Evolutionary conservation across 2,113 vertebrate species (phyloP), one percentile per base, ranked within the genome.

Genomic region (Misgurnus mizolepis): DNA sequence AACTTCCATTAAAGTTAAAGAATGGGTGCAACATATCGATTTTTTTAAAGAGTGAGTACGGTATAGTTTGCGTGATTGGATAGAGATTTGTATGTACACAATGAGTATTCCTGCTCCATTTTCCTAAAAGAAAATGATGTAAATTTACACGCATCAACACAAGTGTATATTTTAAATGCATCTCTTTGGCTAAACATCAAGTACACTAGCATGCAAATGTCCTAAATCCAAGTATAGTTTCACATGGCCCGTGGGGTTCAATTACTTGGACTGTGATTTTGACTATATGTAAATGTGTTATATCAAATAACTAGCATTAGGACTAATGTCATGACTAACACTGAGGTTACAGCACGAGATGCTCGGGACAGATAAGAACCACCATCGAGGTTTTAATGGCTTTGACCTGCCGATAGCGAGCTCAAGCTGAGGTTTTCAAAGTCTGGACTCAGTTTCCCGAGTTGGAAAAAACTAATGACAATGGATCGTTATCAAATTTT

Each of bases 401-500:
- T 69, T 49, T 69, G 77, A 79, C 34, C 47, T 81, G n/a, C 18
- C 66, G 72, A 85, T 81, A 84, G 80, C 81, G 74, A 85, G 84
- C 74, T 72, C 66, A 64, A 81, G 70, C 6, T 86, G 76, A 85
- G 69, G 85, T 88, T 89, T 88, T 49, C 50, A 80, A 45, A 75
- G 77, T 90, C 82, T 83, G 69, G 80, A 84, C 85, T 90, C 58
- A 34, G 65, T 85, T 86, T 80, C 67, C 61, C 81, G 41, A 83
- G 47, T 8, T 18, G 62, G 74, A 68, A 65, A 56, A 79, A 71
- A 68, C 74, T 73, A 82, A 86, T 86, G 83, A 84, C 82, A 84
- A 85, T 85, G 67, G 58, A 89, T 87, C 45, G 64, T 85, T 80
- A 83, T 83, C 2, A 88, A 75, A 87, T 84, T 84, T 84, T 88